Evolutionary conservation across 2,113 vertebrate genomes (phyloP), one percentile per base, ranked within the genome.

Genomic region (Etia nguti): DNA sequence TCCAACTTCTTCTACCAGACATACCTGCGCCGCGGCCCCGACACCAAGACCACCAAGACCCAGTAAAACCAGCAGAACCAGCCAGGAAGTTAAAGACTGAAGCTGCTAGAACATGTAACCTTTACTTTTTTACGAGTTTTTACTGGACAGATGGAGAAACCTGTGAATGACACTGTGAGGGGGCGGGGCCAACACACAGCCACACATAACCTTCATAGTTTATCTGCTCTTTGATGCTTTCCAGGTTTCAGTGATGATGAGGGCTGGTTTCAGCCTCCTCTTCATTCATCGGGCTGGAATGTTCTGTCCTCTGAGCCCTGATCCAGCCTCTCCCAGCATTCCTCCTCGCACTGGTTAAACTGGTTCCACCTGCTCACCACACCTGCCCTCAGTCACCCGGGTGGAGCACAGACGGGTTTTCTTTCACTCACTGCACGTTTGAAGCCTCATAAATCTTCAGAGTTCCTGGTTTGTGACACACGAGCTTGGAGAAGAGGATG

Each of bases 1-100:
- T 84, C 85, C 24, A 94, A 90, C 65, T 97, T 97, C 96, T 98
- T 98, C 94, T 95, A 94, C 81, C 81, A 95, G 82, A 81, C 96
- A 6, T 98, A 98, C 92, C 13, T 98, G 60, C 68, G 80, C 4
- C 73, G 41, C 36, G 10, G 3, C 12, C 1, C 3, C 18, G 48
- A 31, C 4, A 8, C 1, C 29, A 93, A 92, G 29, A 5, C 10
- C 80, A 2, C 4, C 79, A 93, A 95, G 88, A 6, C 46, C 1
- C 86, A 89, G 57, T 93, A 88, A 41, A 13, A 1, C 8, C 3
- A 41, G 43, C 5, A 26, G 7, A 11, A 13, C 26, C 62, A 57
- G 20, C 2, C 2, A 3, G 80, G 8, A 31, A 29, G 12, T 38
- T 75, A 11, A 29, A 12, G n/a, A 29, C 43, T 18, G 10, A 10